Evolutionary conservation across 2,113 vertebrate species (phyloP), one percentile per base, ranked within the genome.

Genomic region (Cyanoliseus patagonus): DNA sequence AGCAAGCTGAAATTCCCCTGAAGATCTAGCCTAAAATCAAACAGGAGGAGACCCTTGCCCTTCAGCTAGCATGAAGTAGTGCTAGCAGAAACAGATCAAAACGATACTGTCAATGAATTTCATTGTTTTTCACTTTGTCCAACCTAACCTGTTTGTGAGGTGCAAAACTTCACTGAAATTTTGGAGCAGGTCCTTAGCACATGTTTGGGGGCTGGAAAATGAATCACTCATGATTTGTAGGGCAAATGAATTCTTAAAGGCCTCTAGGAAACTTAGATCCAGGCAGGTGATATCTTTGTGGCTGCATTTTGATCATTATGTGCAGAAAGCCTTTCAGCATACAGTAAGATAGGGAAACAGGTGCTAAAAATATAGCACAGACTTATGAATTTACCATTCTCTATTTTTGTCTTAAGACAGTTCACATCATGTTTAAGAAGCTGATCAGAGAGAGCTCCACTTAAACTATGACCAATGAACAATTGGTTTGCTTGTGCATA

Each of bases 1-100:
- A 95, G 53, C 59, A 76, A 82, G 53, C 41, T 90, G 75, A 86
- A 79, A 66, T 63, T 78, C 95, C 82, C 28, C 27, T 63, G 23
- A 28, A 44, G 25, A 23, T 35, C 11, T 67, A 86, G 30, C 35
- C 81, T 96, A 85, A 96, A 96, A 81, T 95, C 59, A 55, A 76
- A 25, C n/a, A 33, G 41, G 37, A 55, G 72, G 49, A 74, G 44
- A 49, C 30, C 25, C 52, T 9, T 10, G 2, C 14, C 13, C 12
- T 89, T 90, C 57, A 94, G 16, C 20, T 89, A 59, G 7, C 13
- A 1, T n/a, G 46, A 69, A 86, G 61, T 80, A 67, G 13, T 24
- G 15, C 33, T 73, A 57, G 37, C 33, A 76, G 62, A 86, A 82
- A 23, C 33, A 66, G 67, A 81, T 57, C 7, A 83, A 81, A 33